A percentile compares a stretch with the other conserved stretches of the same genome.
Conservation (phyloP, 2,888 invertebrate species). For the Pandemis heparana region DNA sequence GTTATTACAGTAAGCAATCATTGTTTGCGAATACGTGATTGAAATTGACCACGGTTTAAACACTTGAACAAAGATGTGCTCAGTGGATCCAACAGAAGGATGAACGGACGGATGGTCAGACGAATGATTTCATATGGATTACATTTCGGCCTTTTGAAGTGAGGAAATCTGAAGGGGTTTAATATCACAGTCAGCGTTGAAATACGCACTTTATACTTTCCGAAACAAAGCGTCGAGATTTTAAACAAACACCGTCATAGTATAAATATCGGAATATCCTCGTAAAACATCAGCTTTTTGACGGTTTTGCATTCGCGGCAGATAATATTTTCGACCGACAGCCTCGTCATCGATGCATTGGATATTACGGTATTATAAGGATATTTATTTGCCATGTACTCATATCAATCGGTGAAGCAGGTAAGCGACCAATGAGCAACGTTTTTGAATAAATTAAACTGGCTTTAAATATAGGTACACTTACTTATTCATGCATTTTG, state of each 20-base stretch:
- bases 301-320: neutral
- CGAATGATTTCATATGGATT: constrained; percentile 19
- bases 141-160: constrained; percentile 24
- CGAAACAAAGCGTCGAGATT: neutral
- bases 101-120: constrained; percentile 6
- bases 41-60: constrained; percentile 10
- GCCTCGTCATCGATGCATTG: neutral
- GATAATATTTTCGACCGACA: neutral
- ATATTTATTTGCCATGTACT: too few relatives aligned
- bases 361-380: too few relatives aligned
- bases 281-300: constrained; percentile 6
- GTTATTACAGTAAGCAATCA: neutral
- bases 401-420: too few relatives aligned
- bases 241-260: neutral
- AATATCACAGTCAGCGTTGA: neutral
- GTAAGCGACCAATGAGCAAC: too few relatives aligned
- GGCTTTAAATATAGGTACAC: too few relatives aligned
- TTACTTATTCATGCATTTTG: too few relatives aligned
- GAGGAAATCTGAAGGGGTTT: constrained; percentile 6
- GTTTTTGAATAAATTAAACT: too few relatives aligned
- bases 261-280: neutral
- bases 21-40: constrained; percentile 12
- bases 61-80: constrained; percentile 20
- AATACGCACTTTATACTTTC: neutral
- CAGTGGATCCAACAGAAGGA: constrained; percentile 14